phyloP scores from a whole-genome alignment of 2,888 invertebrate genomes.

The Cinara cedri region DNA sequence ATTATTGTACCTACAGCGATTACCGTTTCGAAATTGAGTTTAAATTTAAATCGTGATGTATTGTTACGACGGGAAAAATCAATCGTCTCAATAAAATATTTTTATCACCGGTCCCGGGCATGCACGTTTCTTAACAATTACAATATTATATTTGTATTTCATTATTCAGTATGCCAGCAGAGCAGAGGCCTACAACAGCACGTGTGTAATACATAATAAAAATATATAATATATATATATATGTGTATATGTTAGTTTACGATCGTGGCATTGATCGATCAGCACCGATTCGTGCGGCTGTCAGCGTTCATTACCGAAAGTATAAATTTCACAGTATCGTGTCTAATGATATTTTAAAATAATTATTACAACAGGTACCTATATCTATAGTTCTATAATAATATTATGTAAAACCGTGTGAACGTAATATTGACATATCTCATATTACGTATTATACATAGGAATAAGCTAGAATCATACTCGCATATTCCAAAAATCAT shows the following conservation, averaged over 20 bases:
- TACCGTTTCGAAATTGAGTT: not conserved
- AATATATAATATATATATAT: not conserved
- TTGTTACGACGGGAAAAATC: not conserved
- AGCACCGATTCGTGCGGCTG: not conserved
- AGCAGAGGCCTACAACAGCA: not conserved
- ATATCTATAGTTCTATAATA: too few species aligned
- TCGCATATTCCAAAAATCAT: too few species aligned
- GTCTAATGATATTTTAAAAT: not conserved
- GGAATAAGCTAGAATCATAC: too few species aligned
- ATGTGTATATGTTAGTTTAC: not conserved
- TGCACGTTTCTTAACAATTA: not conserved
- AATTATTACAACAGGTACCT: too few species aligned
- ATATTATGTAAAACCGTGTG: not conserved
- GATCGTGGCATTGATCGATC: slow-evolving; percentile 22
- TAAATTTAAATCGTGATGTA: not conserved
- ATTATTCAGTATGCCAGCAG: slow-evolving; percentile 9
- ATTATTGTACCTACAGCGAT: too few species aligned
- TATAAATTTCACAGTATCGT: not conserved
- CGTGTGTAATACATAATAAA: not conserved
- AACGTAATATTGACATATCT: too few species aligned
- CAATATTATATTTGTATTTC: slow-evolving; percentile 6
- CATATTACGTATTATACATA: too few species aligned
- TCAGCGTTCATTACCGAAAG: slow-evolving; percentile 6
- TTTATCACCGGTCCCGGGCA: not conserved
- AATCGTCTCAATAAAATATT: not conserved